Evolutionary conservation across 2,888 invertebrate species (phyloP).

Genomic region (Diaprepes abbreviatus): DNA sequence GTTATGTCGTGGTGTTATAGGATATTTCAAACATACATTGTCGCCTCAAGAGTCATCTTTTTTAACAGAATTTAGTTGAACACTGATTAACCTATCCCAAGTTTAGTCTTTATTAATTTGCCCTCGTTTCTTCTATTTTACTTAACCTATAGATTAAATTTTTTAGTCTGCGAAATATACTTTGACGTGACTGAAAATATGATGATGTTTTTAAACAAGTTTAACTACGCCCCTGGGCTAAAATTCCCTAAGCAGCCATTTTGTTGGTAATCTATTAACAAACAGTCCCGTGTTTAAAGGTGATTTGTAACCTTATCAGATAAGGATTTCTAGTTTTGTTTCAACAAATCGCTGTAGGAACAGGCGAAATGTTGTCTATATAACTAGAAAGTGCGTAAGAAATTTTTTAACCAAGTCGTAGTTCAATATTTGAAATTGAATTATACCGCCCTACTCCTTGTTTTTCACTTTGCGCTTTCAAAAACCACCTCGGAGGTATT

Average conservation of each 20-base stretch:
- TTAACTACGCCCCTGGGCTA: not conserved
- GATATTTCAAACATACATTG: no score
- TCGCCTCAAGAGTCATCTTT: no score
- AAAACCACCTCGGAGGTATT: not conserved
- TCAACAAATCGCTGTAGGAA: slow-evolving; percentile 11
- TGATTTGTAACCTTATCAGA: slow-evolving; percentile 27
- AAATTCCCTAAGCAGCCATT: slow-evolving; percentile 36
- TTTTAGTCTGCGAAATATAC: no score
- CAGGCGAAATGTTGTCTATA: slow-evolving; percentile 14
- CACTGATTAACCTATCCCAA: no score
- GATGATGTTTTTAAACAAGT: no score
- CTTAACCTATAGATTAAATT: no score
- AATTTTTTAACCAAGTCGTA: slow-evolving; percentile 2
- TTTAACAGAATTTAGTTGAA: no score
- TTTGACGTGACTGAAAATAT: no score
- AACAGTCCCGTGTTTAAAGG: slow-evolving; percentile 38
- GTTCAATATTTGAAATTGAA: slow-evolving; percentile 37
- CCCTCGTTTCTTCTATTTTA: no score
- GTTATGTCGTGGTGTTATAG: no score
- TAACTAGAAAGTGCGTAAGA: slow-evolving; percentile 10
- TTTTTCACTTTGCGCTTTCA: slow-evolving; percentile 14
- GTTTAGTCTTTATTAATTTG: no score
- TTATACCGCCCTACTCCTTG: slow-evolving; percentile 38
- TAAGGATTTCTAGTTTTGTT: slow-evolving; percentile 32
- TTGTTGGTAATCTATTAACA: slow-evolving; percentile 38